Conservation (phyloP, 1,140 invertebrate genomes). For the Drosophila simulans region DNA sequence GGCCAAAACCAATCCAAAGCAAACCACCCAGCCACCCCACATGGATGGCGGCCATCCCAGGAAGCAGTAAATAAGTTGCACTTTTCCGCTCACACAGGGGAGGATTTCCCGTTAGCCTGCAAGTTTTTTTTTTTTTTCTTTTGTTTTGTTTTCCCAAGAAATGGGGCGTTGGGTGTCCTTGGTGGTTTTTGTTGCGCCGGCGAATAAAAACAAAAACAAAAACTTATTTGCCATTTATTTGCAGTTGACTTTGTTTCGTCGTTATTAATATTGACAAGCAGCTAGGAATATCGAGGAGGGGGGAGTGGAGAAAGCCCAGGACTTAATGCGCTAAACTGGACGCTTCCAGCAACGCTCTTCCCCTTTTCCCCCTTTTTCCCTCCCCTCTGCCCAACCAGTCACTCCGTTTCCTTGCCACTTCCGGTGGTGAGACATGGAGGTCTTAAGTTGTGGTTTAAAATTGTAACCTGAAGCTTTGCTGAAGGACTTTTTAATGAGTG, state of each 20-base stretch:
- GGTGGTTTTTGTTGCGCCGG: constrained; percentile 45
- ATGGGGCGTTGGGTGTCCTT: constrained; percentile 48
- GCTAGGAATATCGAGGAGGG: constrained; percentile 10
- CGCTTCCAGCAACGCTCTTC: constrained; percentile 11
- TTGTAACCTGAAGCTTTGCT: constrained; percentile 70
- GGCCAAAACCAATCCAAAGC: not conserved
- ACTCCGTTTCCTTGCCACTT: constrained; percentile 36
- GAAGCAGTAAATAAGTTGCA: constrained; percentile 78
- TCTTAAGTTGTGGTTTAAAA: constrained; percentile 66
- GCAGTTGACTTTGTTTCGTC: constrained; percentile 62
- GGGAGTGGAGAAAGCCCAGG: constrained; percentile 10
- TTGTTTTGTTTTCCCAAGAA: not conserved
- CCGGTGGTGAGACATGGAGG: constrained; percentile 48
- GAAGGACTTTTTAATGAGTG: constrained; percentile 80
- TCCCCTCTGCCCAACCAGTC: not conserved
- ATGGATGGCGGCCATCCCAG: constrained; percentile 11
- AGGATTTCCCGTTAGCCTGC: constrained; percentile 25
- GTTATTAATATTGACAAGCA: constrained; percentile 73
- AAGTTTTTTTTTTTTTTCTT: not conserved
- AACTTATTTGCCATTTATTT: constrained; percentile 79
- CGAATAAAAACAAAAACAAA: constrained; percentile 76
- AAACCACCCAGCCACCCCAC: not conserved
- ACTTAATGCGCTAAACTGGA: constrained; percentile 67
- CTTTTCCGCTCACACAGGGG: constrained; percentile 59
- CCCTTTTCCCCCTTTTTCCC: not conserved